These are phyloP conservation scores for Onychomys torridus DNA, from an alignment of 2,797 vertebrate species.

Conservation along the genomic window DNA sequence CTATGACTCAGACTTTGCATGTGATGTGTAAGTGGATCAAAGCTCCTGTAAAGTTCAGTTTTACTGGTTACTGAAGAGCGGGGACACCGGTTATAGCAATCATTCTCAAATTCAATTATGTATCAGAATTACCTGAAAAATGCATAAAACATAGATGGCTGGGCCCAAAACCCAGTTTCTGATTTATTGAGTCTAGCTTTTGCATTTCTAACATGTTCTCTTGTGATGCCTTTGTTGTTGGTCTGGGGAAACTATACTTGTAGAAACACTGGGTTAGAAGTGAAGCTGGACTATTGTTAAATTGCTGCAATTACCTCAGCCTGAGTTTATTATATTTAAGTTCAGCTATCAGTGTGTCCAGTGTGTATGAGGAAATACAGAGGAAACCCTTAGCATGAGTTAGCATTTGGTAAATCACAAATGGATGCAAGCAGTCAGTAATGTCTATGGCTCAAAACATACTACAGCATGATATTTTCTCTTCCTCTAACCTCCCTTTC, in stretches of 20 bases:
- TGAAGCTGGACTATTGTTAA: neutral
- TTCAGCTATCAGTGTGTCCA: neutral
- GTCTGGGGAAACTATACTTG: neutral
- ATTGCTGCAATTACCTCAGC: neutral
- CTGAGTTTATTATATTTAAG: conserved; percentile 6
- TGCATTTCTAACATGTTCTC: neutral
- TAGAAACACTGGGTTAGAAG: neutral
- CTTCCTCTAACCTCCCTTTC: neutral
- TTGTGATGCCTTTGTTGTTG: neutral
- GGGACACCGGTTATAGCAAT: neutral
- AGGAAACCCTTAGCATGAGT: neutral
- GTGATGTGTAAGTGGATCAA: neutral
- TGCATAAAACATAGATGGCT: neutral
- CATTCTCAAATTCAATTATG: neutral
- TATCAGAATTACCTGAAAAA: neutral
- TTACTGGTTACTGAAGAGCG: neutral
- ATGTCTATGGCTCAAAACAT: neutral
- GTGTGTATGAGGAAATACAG: neutral
- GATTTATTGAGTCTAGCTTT: neutral
- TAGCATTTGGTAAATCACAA: neutral
- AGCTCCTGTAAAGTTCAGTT: neutral
- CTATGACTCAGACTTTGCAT: neutral
- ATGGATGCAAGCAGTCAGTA: neutral
- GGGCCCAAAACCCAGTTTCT: neutral
- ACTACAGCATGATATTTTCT: neutral